Evolutionary conservation across 2,888 invertebrate genomes (phyloP).

Genomic region (Platerodrilus igneus): DNA sequence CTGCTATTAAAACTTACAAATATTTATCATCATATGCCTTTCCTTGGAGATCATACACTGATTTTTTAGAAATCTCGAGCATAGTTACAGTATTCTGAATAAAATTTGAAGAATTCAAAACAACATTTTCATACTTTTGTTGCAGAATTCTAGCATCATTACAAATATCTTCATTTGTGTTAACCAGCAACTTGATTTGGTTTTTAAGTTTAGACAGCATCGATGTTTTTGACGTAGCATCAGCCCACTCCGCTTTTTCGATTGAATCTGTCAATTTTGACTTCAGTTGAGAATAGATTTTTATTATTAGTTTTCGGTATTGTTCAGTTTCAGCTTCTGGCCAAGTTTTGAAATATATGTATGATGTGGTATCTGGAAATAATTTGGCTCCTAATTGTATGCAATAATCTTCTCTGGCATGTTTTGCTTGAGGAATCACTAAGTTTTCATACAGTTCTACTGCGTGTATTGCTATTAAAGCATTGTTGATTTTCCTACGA

Average conservation of each 20-base stretch:
- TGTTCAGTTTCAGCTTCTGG: slow-evolving; percentile 8
- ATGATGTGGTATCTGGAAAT: slow-evolving; percentile 29
- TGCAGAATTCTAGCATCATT: slow-evolving; percentile 11
- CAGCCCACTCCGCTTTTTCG: slow-evolving; percentile 23
- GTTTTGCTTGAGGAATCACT: slow-evolving; percentile 26
- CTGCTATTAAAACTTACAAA: too few relatives aligned
- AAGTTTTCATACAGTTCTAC: slow-evolving; percentile 32
- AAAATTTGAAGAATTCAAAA: slow-evolving; percentile 8
- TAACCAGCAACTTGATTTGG: slow-evolving; percentile 20
- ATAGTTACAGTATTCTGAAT: slow-evolving; percentile 13
- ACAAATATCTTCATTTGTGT: slow-evolving; percentile 12
- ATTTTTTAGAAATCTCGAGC: slow-evolving; percentile 4
- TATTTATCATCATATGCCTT: slow-evolving; percentile 7
- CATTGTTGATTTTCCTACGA: slow-evolving; percentile 31
- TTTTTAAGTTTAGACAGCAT: slow-evolving; percentile 18
- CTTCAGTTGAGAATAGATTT: slow-evolving; percentile 26
- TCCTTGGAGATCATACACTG: slow-evolving; percentile 10
- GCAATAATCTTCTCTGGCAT: slow-evolving; percentile 28
- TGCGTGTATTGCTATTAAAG: slow-evolving; percentile 32
- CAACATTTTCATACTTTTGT: slow-evolving; percentile 11
- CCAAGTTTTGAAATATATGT: slow-evolving; percentile 23
- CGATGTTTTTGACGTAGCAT: slow-evolving; percentile 15
- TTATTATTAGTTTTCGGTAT: slow-evolving; percentile 14
- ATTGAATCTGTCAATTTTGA: slow-evolving; percentile 16
- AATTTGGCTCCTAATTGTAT: slow-evolving; percentile 27